Evolutionary conservation across 2,888 invertebrate species (phyloP), one percentile per base, ranked within the genome.

Genomic region (Drosophila vallismaia): DNA sequence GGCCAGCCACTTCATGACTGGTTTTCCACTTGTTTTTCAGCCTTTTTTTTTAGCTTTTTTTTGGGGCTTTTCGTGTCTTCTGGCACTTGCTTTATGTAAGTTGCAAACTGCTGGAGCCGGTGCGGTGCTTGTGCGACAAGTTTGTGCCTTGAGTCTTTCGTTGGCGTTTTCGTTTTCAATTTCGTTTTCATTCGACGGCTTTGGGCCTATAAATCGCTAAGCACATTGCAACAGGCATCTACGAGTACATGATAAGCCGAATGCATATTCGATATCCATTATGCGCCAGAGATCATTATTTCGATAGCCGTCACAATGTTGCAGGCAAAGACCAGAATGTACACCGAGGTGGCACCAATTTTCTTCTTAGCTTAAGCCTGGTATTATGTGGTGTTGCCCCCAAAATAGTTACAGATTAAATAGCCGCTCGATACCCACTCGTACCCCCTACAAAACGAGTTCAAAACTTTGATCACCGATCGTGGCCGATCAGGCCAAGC

Each of bases 111-210:
- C 70, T 46, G 44, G 6, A 6, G 36, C 26, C 29, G 53, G 10
- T 14, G 33, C 14, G 45, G 36, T 29, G 28, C 44, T 45, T 38
- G 67, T 12, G 69, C 67, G 68, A 70, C 79, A 75, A 80, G 85
- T 68, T 79, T 80, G 72, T 75, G 81, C 48, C 85, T 80, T 77
- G 64, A 77, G 82, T 84, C 73, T 79, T 84, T 72, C 14, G 14
- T 14, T 14, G 14, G 14, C 66, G 70, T 68, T 81, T 81, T 62
- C 33, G 42, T 42, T 42, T 58, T 46, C 33, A 31, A 48, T 60
- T 56, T 56, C 28, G n/a, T 56, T 56, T 56, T 60, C 24, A 24
- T 54, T 74, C 67, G 59, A 54, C 48, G 58, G 48, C 42, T 36
- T 2, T 4, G 48, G 52, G 31, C 55, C 55, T 36, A 42, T 51